A percentile compares a stretch with the other conserved stretches of the same genome.
Evolutionary conservation across 2,113 vertebrate genomes (phyloP).

Genomic region (Illadopsis cleaveri): DNA sequence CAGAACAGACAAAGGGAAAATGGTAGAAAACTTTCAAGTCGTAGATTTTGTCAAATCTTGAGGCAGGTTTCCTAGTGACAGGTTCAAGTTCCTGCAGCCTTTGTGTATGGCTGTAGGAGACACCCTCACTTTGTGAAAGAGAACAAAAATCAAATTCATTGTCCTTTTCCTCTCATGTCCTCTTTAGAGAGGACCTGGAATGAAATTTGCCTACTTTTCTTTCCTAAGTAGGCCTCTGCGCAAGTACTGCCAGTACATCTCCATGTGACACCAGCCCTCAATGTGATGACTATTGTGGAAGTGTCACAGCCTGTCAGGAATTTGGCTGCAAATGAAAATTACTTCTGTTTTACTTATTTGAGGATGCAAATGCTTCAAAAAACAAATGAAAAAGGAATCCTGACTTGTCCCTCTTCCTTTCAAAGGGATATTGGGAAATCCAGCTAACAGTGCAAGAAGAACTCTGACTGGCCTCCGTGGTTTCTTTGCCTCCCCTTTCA

Average conservation of each 20-base stretch:
- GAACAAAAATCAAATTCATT: conserved; percentile 45
- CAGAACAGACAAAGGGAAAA: conserved; percentile 10
- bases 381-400: not conserved
- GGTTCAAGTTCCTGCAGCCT: not conserved
- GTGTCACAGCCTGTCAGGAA: not conserved
- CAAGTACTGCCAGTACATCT: conserved; percentile 22
- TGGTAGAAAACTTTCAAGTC: conserved; percentile 47
- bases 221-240: not conserved
- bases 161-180: not conserved
- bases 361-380: not conserved
- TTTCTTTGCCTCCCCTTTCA: not conserved
- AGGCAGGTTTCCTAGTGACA: conserved; percentile 11
- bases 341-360: not conserved
- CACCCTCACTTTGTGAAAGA: conserved; percentile 8
- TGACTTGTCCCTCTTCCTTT: not conserved
- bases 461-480: not conserved
- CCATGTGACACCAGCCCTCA: not conserved
- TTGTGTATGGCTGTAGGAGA: conserved; percentile 1
- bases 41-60: not conserved
- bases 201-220: conserved; percentile 19
- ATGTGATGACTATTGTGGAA: not conserved
- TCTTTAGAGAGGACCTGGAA: conserved; percentile 1
- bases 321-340: not conserved
- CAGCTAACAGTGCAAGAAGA: not conserved
- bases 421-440: not conserved